Evolutionary conservation across 2,113 vertebrate species (phyloP), one percentile per base, ranked within the genome.

Genomic region (Neolamprologus ventralis): DNA sequence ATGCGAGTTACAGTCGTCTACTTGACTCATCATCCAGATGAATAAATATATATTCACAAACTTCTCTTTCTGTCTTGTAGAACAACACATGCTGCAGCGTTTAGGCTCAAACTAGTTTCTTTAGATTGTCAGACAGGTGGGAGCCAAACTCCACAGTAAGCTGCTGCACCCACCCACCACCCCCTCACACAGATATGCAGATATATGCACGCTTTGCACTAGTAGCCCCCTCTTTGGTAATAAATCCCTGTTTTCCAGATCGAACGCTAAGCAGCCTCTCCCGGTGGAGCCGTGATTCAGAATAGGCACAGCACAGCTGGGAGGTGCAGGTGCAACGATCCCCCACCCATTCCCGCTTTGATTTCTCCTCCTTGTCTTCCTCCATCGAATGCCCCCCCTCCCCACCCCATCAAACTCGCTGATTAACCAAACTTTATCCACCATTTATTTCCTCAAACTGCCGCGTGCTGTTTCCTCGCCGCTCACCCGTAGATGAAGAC

Each of bases 221-320:
- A 80, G 80, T 82, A 79, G 83, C 86, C 86, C 81, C 57, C 51
- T 55, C 68, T 84, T 73, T 60, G 68, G 83, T 89, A 57, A 94
- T 94, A 95, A 95, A 95, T 95, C 90, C 92, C 88, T 86, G 90
- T 92, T 94, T 95, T 93, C 87, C 85, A 92, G 95, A 93, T 94
- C 87, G 92, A 95, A 87, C 83, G 45, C 87, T 91, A 85, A 92
- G 92, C 93, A 88, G 91, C 78, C 85, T 92, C 87, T 87, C 79
- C 75, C 65, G 87, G 88, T 87, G 80, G 85, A 90, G 93, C 88
- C 63, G 86, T 89, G 91, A 92, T 94, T 95, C 91, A 90, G 88
- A 95, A 94, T 90, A 88, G 90, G 89, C 84, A 21, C 93, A 93
- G 89, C 84, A 21, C 93, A 93, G 93, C 94, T 93, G 89, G 88